Evolutionary conservation across 2,797 vertebrate species (phyloP).

Genomic region (Myiotriccus ornatus): DNA sequence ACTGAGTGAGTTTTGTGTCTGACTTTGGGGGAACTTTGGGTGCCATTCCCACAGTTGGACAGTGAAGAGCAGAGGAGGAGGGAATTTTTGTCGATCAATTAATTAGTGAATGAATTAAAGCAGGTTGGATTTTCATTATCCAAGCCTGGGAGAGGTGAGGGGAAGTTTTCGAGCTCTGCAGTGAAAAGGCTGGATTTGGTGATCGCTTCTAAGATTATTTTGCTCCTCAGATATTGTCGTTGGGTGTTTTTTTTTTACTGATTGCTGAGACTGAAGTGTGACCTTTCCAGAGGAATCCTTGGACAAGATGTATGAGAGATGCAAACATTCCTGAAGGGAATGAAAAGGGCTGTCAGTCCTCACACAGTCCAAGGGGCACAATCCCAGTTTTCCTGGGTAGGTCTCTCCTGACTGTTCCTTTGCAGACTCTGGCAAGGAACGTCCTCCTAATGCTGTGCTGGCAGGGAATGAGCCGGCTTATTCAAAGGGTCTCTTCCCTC

Average conservation of each 20-base stretch:
- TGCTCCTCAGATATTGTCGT: not conserved
- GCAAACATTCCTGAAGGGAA: not conserved
- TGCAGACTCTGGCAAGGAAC: not conserved
- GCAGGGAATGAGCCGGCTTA: not conserved
- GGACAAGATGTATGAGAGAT: not conserved
- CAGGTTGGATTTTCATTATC: not conserved
- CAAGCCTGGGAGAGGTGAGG: not conserved
- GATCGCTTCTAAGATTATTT: not conserved
- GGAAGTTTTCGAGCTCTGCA: not conserved
- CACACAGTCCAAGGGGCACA: not conserved
- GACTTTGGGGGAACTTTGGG: not conserved
- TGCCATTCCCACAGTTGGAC: not conserved
- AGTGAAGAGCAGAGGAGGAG: not conserved
- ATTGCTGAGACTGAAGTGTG: accelerated
- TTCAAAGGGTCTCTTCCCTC: not conserved
- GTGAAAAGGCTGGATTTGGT: accelerated
- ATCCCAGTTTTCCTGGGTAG: not conserved
- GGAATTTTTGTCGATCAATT: not conserved
- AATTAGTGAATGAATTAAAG: not conserved
- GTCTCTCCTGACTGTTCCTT: not conserved
- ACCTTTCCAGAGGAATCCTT: not conserved
- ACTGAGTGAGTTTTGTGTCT: not conserved
- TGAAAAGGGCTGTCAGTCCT: too few species aligned
- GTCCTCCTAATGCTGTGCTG: not conserved
- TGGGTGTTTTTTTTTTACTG: not conserved